A percentile compares a stretch with the other conserved stretches of the same genome.
Evolutionary conservation across 2,888 invertebrate species (phyloP).

Genomic region (Leptinotarsa juncta): DNA sequence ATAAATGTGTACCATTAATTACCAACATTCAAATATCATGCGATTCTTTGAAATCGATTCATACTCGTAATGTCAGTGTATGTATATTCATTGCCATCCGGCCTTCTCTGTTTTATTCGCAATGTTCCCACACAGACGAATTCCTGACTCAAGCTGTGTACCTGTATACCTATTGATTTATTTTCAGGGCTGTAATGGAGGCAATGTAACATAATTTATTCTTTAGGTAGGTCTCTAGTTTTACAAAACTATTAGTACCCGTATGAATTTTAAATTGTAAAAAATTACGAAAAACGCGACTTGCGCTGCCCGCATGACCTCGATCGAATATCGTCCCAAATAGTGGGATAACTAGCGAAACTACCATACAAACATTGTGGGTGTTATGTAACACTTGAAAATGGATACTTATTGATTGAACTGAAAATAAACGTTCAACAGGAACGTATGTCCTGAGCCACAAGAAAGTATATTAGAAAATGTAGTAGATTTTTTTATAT

Average conservation of each 20-base stretch:
- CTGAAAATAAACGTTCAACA: neutral
- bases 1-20: too few relatives aligned
- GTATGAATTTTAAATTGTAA: constrained; percentile 44
- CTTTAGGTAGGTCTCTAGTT: constrained; percentile 3
- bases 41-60: too few relatives aligned
- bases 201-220: constrained; percentile 11
- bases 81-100: too few relatives aligned
- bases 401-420: too few relatives aligned
- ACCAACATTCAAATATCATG: too few relatives aligned
- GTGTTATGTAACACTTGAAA: neutral
- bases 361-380: constrained; percentile 50
- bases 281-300: constrained; percentile 41
- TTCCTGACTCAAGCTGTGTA: neutral
- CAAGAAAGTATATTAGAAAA: too few relatives aligned
- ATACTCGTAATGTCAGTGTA: too few relatives aligned
- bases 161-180: constrained; percentile 4
- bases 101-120: neutral
- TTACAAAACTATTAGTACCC: constrained; percentile 20
- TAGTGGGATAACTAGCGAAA: constrained; percentile 42
- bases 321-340: constrained; percentile 49
- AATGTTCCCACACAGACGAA: neutral
- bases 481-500: too few relatives aligned
- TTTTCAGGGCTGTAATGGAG: neutral
- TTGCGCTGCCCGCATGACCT: constrained; percentile 53
- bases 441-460: too few relatives aligned